Base-by-base conservation (phyloP, 2,888 invertebrate genomes). In the Diadegma fenestrale region DNA sequence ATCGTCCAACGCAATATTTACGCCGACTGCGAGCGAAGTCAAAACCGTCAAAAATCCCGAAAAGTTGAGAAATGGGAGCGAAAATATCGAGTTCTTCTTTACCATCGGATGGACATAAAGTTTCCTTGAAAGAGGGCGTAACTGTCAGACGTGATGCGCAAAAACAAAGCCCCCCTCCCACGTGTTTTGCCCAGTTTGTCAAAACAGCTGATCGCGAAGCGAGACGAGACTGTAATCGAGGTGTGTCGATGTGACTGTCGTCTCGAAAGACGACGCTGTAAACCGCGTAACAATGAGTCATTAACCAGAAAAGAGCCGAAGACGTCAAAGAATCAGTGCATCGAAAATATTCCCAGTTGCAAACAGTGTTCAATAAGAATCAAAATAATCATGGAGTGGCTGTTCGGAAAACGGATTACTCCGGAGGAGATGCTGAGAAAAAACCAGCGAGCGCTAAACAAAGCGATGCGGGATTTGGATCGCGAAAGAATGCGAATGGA, bases 401-500 rank as follows among this genome's bases (percentile, higher is more conserved):
- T 99, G 88, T 99, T 99, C 94, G 99, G 99, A 69, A 98, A 98
- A 92, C 97, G 97, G 87, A 96, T 99, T 95, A 97, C 99, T 0
- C 99, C 99, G 0, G 99, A 99, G 92, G 99, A 99, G 95, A 97
- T 99, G 98, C 96, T 99, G 88, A 96, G 99, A 82, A 99, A 99
- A 94, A 99, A 99, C 95, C 99, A 99, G 94, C 96, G 99, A 84
- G 99, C 99, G 0, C 95, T 99, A 63, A 99, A 98, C 94, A 99
- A 99, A 95, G 99, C 99, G 0, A 99, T 99, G 97, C 95, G 99
- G 6, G 99, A 99, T 94, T 95, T 99, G 88, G 99, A 99, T 94
- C 95, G 99, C 73, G 99, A 99, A 94, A 96, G 97, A 85, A 95
- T 96, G 94, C 97, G 98, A 93, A 99, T 99, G 99, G 99, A 99